Conservation (phyloP, 1,140 invertebrate species). For the Zaprionus ghesquierei region DNA sequence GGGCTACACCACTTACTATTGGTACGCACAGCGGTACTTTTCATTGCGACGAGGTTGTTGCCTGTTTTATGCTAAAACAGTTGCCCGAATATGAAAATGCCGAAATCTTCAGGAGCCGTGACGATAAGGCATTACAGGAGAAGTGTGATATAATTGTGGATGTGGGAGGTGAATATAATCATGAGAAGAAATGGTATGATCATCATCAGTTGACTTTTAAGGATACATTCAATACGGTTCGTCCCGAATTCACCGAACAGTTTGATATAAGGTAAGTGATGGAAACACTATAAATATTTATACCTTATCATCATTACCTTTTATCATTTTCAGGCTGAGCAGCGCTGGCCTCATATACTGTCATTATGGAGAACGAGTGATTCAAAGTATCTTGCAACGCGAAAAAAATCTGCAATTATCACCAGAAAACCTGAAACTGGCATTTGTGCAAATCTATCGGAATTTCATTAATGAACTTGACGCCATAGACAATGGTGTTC, state of each 20-base stretch:
- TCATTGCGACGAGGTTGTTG: conserved; percentile 97
- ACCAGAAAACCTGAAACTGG: conserved; percentile 84
- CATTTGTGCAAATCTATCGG: conserved; percentile 95
- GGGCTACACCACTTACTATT: conserved; percentile 83
- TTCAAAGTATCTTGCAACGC: conserved; percentile 84
- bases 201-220: conserved; percentile 94
- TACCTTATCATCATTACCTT: background rate
- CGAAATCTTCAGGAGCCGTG: conserved; percentile 89
- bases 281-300: background rate
- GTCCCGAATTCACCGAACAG: conserved; percentile 83
- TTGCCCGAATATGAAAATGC: conserved; percentile 92
- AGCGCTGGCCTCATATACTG: conserved; percentile 97
- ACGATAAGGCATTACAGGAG: conserved; percentile 86
- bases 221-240: conserved; percentile 85
- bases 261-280: conserved; percentile 84
- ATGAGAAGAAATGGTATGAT: conserved; percentile 91
- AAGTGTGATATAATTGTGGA: conserved; percentile 98
- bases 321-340: conserved; percentile 89
- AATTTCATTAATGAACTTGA: conserved; percentile 97
- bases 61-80: conserved; percentile 94
- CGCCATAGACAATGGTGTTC: conserved; percentile 97
- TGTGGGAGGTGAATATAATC: conserved; percentile 96
- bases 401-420: conserved; percentile 80
- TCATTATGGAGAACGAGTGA: conserved; percentile 93
- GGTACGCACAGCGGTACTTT: conserved; percentile 93